phyloP scores from a whole-genome alignment of 2,797 vertebrate genomes.

The Apodemus agrarius region DNA sequence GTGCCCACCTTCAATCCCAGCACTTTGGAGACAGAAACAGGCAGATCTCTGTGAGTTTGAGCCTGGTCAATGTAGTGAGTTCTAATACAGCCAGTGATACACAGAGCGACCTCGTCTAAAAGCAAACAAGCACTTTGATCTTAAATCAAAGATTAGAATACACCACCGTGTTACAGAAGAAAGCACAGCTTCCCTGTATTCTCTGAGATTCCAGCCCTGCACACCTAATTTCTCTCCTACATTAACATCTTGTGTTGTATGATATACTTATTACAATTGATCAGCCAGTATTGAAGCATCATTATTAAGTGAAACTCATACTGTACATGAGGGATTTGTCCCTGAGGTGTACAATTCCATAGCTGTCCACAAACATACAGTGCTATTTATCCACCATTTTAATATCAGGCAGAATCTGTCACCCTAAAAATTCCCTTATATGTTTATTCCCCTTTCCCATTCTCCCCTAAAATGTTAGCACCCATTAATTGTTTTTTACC shows the following conservation, averaged over 20 bases:
- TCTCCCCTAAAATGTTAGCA: neutral
- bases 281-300: neutral
- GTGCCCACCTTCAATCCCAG: neutral
- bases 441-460: neutral
- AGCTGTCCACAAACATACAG: conserved; percentile 23
- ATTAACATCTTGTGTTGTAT: neutral
- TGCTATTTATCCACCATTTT: neutral
- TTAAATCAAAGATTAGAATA: neutral
- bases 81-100: too few species aligned
- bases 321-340: conserved; percentile 23
- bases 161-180: neutral
- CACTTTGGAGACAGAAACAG: neutral
- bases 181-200: neutral
- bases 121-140: neutral
- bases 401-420: neutral
- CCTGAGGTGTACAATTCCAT: neutral
- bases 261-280: conserved; percentile 12
- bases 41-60: neutral
- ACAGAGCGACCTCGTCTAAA: neutral
- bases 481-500: neutral
- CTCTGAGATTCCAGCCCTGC: neutral
- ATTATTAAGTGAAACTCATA: conserved; percentile 33
- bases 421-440: conserved; percentile 21
- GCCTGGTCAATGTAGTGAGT: neutral
- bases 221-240: neutral